Evolutionary conservation across 2,888 invertebrate genomes (phyloP), one percentile per base, ranked within the genome.

Genomic region (Drosophila longiperda): DNA sequence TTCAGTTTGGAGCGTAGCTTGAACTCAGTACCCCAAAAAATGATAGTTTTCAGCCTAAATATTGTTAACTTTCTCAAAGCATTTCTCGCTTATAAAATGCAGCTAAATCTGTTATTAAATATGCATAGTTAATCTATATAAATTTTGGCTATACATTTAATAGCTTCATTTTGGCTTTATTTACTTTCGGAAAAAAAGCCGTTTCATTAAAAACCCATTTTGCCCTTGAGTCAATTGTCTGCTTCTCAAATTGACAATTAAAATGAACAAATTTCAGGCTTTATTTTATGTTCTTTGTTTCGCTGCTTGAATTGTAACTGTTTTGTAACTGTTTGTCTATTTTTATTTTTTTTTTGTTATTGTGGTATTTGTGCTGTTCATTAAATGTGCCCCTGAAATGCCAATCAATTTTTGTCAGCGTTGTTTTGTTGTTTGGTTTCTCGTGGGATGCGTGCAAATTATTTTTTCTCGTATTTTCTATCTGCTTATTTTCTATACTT

Each of bases 301-400:
- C 17, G 17, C 17, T 38, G 17, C 38, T 38, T 3, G 15, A 4
- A 23, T 45, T 45, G 45, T 45, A 15, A 23, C 23, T 45, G 45
- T 23, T 8, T 8, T 23, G 23, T 29, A 6, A 29, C 29, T 29
- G 45, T 15, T 45, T 45, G 3, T 23, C 3, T 12, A 1, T 6
- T 8, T 8, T 45, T 29, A 45, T 29, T 26, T 20, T 32, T 66
- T 70, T 42, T 29, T 55, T 61, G 57, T 36, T 29, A 26, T 63
- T 59, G 40, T 29, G 33, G 36, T 73, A 70, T 85, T 45, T 15
- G 76, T 86, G 83, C 72, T 73, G 73, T 83, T 85, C 82, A 89
- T 85, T 89, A 83, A 87, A 85, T 82, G 70, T 75, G 85, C 75
- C 87, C 80, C 77, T 89, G 85, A 87, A 89, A 82, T 57, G 80